These are phyloP conservation scores for Cosmopolites sordidus DNA, from an alignment of 2,888 invertebrate genomes.

Conservation along the genomic window DNA sequence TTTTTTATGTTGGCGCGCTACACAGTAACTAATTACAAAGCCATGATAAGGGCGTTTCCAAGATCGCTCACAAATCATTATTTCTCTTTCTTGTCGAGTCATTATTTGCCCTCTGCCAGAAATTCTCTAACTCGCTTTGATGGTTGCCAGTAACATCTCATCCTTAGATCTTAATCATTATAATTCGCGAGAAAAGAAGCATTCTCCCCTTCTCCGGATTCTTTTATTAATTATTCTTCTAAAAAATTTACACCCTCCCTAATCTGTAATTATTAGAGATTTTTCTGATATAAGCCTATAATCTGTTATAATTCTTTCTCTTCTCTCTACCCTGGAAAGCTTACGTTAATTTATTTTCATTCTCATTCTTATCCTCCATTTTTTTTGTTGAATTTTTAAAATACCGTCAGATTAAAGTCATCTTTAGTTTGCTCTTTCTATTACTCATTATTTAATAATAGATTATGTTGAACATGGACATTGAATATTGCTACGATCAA, in stretches of 20 bases:
- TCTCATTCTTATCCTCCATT: neutral
- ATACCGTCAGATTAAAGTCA: no score
- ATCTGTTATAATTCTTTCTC: conserved; percentile 21
- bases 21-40: conserved; percentile 47
- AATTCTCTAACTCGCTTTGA: conserved; percentile 30
- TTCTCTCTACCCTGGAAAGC: conserved; percentile 2
- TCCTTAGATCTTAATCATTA: conserved; percentile 26
- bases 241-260: conserved; percentile 24
- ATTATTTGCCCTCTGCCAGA: conserved; percentile 28
- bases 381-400: no score
- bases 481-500: no score
- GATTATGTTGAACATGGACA: no score
- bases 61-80: conserved; percentile 35
- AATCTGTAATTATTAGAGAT: conserved; percentile 19
- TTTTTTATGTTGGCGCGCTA: conserved; percentile 38
- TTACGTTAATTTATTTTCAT: conserved; percentile 20
- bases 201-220: conserved; percentile 13
- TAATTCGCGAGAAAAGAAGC: conserved; percentile 19
- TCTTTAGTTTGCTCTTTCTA: no score
- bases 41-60: conserved; percentile 46
- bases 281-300: conserved; percentile 21
- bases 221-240: conserved; percentile 25
- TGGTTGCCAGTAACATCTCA: conserved; percentile 27
- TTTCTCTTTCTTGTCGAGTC: conserved; percentile 29
- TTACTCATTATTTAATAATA: no score